Evolutionary conservation across 2,888 invertebrate genomes (phyloP).

Genomic region (Brachyptera risi): DNA sequence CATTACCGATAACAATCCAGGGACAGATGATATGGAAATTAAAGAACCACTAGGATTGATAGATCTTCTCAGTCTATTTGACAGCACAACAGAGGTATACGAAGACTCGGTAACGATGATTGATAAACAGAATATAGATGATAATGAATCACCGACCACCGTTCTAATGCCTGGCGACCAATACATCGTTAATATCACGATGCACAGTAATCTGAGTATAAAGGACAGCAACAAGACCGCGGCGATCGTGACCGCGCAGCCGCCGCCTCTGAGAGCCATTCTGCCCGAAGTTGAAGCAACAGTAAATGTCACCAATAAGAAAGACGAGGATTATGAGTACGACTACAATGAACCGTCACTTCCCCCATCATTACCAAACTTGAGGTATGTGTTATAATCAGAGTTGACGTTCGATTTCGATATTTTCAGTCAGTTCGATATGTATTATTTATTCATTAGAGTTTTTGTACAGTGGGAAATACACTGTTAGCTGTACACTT

Average conservation of each 20-base stretch:
- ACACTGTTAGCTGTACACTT: too few species aligned
- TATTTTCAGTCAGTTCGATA: too few species aligned
- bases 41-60: too few species aligned
- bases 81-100: too few species aligned
- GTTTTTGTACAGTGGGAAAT: too few species aligned
- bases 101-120: too few species aligned
- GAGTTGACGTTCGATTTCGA: not conserved
- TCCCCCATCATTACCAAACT: slow-evolving; percentile 78
- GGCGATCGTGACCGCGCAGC: slow-evolving; percentile 42
- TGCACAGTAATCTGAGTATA: slow-evolving; percentile 43
- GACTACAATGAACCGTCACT: slow-evolving; percentile 65
- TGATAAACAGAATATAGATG: too few species aligned
- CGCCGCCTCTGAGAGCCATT: slow-evolving; percentile 40
- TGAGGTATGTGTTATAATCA: slow-evolving; percentile 53
- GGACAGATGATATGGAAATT: too few species aligned
- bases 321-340: slow-evolving; percentile 55
- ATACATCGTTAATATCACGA: slow-evolving; percentile 55
- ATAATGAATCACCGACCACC: slow-evolving; percentile 29
- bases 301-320: slow-evolving; percentile 51
- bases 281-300: slow-evolving; percentile 48
- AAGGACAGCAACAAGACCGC: slow-evolving; percentile 17
- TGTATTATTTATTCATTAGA: too few species aligned
- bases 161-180: slow-evolving; percentile 49
- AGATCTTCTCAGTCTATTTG: too few species aligned
- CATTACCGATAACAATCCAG: too few species aligned